Evolutionary conservation across 2,797 vertebrate genomes (phyloP).

Genomic region (Poeciliopsis presidionis): DNA sequence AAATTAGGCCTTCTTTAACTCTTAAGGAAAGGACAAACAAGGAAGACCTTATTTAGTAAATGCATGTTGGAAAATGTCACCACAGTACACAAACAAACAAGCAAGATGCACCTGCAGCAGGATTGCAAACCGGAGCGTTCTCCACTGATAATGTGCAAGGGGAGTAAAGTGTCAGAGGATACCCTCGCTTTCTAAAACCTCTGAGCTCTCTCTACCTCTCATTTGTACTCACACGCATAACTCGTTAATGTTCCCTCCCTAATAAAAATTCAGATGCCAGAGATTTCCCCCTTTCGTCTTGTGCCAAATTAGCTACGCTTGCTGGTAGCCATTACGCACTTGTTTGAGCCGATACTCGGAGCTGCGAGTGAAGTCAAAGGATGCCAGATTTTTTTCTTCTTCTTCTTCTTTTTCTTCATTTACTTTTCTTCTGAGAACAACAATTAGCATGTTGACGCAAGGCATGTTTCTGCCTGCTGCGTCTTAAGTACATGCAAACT

Average conservation of each 20-base stretch:
- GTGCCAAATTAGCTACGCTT: slow-evolving; percentile 48
- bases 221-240: slow-evolving; percentile 5
- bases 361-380: slow-evolving; percentile 24
- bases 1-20: neutral
- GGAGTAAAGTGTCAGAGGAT: slow-evolving; percentile 22
- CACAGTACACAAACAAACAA: neutral
- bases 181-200: slow-evolving; percentile 30
- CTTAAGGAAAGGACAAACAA: neutral
- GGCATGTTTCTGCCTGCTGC: slow-evolving; percentile 43
- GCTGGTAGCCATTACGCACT: slow-evolving; percentile 21
- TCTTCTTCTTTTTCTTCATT: no score
- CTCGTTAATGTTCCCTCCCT: slow-evolving; percentile 25
- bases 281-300: slow-evolving; percentile 46
- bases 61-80: neutral
- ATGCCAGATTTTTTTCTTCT: neutral
- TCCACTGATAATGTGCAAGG: neutral
- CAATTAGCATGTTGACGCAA: slow-evolving; percentile 11
- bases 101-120: neutral
- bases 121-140: neutral
- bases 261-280: slow-evolving; percentile 25
- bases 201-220: neutral
- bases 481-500: neutral
- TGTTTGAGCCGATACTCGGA: slow-evolving; percentile 33
- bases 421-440: slow-evolving; percentile 43
- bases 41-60: neutral